Evolutionary conservation across 1,140 invertebrate genomes (phyloP), one percentile per base, ranked within the genome.

Genomic region (Heterodera schachtii): DNA sequence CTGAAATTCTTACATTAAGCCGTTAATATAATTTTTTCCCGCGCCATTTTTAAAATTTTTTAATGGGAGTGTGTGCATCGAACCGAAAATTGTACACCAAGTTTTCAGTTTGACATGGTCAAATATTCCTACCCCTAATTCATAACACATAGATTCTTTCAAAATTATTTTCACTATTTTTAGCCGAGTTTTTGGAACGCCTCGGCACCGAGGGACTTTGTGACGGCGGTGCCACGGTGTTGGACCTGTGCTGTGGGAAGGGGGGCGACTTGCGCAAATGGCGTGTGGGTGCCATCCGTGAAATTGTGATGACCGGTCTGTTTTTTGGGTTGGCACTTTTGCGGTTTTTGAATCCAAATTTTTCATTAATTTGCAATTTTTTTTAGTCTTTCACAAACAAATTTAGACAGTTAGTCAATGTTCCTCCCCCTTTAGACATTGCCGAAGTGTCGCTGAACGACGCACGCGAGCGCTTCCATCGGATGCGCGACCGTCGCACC

Each of bases 211-310:
- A 91, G 57, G 93, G 93, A 76, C 93, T 92, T 47, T 90, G 91
- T 7, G 74, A 84, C 11, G 49, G 49, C 1, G n/a, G 57, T 64
- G 82, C 91, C 11, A 84, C 78, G 43, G 92, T 93, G 0, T 86
- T 94, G 19, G 93, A 94, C 86, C 86, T 94, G 60, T 93, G 92
- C 76, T 93, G 92, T 88, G 97, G 97, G 4, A 99, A 99, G 93
- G 97, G 97, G 41, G 97, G 97, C 2, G 97, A 98, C 91, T 91
- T 99, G 21, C 91, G 94, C 2, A 99, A 99, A 91, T 99, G 96
- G 96, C 93, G 93, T 83, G 96, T 95, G 88, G 93, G 93, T 3
- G 91, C 92, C 81, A 94, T 97, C 60, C 92, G 93, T 8, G 94
- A 96, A 91, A 91, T 98, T n/a, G 94, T 98, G 73, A 97, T 95